A percentile compares a stretch with the other conserved stretches of the same genome.
Conservation (phyloP, 1,140 invertebrate genomes). For the Pachyrhynchus sulphureomaculatus region DNA sequence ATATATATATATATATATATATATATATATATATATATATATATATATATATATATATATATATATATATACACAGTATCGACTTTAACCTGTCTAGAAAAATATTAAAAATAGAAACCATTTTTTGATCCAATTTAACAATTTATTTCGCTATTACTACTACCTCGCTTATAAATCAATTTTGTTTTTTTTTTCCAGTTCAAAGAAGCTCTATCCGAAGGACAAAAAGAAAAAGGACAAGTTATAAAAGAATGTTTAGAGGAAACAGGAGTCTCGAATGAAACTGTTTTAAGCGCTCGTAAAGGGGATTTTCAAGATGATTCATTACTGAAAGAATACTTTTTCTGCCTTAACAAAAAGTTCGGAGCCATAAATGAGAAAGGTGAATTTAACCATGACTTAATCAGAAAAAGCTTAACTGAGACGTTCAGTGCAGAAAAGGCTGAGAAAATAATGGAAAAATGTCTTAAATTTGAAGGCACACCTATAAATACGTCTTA, state of each 20-base stretch:
- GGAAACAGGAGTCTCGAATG: constrained; percentile 46
- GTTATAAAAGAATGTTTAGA: constrained; percentile 51
- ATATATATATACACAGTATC: too few species aligned
- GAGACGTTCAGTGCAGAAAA: constrained; percentile 47
- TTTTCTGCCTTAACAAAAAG: constrained; percentile 53
- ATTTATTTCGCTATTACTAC: too few species aligned
- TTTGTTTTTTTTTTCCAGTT: background rate
- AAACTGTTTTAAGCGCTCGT: constrained; percentile 48
- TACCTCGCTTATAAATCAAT: background rate
- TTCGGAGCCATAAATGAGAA: constrained; percentile 46
- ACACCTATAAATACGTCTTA: constrained; percentile 1
- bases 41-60: too few species aligned
- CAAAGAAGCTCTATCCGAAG: background rate
- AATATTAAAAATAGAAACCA: too few species aligned
- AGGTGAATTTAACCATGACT: constrained; percentile 49
- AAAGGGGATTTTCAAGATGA: constrained; percentile 51
- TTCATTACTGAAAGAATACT: constrained; percentile 46
- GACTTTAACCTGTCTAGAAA: too few species aligned
- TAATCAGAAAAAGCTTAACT: constrained; percentile 48
- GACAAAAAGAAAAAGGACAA: constrained; percentile 7
- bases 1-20: too few species aligned
- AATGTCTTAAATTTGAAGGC: background rate
- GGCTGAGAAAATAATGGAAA: constrained; percentile 11
- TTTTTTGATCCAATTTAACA: too few species aligned
- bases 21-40: too few species aligned